Evolutionary conservation across 2,797 vertebrate genomes (phyloP).

Genomic region (Pitangus sulphuratus): DNA sequence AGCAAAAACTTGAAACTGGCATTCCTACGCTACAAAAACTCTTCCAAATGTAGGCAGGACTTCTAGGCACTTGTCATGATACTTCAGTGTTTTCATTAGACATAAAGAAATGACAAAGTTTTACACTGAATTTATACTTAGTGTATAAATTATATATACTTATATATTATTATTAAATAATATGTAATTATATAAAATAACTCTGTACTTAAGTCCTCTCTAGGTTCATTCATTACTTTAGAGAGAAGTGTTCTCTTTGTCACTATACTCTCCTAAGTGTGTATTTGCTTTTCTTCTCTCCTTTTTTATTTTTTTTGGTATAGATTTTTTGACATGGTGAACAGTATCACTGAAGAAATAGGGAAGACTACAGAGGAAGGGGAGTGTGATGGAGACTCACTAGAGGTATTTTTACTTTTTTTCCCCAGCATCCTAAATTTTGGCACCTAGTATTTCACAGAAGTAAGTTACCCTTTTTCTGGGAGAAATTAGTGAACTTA

Average conservation of each 20-base stretch:
- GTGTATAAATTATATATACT: background rate
- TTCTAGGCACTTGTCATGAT: background rate
- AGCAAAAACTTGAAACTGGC: background rate
- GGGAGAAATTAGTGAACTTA: background rate
- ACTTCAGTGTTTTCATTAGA: background rate
- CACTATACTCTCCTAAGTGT: background rate
- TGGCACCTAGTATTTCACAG: too few species aligned
- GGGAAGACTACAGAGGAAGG: slow-evolving; percentile 89
- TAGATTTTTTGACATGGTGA: slow-evolving; percentile 97
- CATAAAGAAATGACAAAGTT: background rate
- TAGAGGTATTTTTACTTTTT: slow-evolving; percentile 83
- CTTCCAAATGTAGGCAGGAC: background rate
- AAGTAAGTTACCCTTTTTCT: background rate
- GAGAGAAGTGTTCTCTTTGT: background rate
- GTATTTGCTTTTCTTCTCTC: background rate
- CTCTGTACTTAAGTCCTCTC: background rate
- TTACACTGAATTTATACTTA: background rate
- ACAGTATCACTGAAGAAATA: slow-evolving; percentile 91
- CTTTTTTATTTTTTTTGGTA: background rate
- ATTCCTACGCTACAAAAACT: background rate
- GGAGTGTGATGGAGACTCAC: slow-evolving; percentile 90
- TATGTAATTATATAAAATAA: background rate
- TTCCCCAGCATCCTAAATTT: background rate
- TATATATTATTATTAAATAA: background rate
- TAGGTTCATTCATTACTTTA: background rate